Evolutionary conservation across 2,113 vertebrate species (phyloP).

Genomic region (Saguinus imperator): DNA sequence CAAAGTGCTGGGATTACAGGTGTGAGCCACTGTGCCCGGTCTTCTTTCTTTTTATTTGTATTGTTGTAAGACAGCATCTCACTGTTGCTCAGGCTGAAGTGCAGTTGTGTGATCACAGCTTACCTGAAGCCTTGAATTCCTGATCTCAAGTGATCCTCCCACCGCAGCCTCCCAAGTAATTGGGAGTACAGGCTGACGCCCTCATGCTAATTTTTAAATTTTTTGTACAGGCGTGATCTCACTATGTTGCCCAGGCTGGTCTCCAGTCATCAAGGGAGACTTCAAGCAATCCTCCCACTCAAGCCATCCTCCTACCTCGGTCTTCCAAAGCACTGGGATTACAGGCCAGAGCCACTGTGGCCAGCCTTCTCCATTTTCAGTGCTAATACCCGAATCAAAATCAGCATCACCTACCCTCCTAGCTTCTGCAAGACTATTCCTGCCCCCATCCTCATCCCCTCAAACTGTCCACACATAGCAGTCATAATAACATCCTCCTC

Average conservation of each 20-base stretch:
- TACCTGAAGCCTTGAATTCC: neutral
- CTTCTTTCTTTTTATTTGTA: neutral
- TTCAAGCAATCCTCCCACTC: neutral
- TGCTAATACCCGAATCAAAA: neutral
- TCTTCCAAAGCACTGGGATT: neutral
- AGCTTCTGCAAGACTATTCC: neutral
- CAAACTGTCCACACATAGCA: neutral
- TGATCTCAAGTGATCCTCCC: neutral
- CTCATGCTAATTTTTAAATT: neutral
- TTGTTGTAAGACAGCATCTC: neutral
- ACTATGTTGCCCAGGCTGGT: neutral
- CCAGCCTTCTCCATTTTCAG: neutral
- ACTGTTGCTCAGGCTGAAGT: neutral
- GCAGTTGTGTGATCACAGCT: neutral
- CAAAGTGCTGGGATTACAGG: too few species aligned
- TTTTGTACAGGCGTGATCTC: neutral
- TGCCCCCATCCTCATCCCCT: neutral
- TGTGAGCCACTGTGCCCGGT: too few species aligned
- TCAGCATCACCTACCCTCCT: neutral
- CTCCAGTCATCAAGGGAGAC: neutral
- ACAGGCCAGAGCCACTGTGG: neutral
- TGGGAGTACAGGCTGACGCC: neutral
- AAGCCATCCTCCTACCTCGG: neutral
- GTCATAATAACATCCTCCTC: neutral
- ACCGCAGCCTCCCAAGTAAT: neutral